Base-by-base conservation (phyloP, 2,113 vertebrate genomes). In the Genyomyrus donnyi region DNA sequence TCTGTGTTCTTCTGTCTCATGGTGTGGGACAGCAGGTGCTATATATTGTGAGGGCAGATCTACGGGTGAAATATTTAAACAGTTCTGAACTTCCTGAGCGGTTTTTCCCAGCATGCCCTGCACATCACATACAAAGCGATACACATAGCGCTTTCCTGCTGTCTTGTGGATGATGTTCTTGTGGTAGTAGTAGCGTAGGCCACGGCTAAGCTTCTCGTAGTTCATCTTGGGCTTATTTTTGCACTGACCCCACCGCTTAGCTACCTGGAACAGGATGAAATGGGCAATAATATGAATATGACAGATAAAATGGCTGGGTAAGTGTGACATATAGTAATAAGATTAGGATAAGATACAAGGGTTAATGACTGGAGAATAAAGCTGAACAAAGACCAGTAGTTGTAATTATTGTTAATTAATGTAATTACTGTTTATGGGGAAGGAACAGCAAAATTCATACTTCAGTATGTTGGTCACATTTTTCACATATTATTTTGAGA, bases 191-290 rank as follows among this genome's bases (percentile, higher is more conserved):
- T 97, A 97, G 13, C 97, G 95, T 85, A 97, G 92, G n/a, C 96
- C 97, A 0, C 96, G 96, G 91, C 96, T 97, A 92, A 97, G 87
- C 94, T 97, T 97, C 95, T 97, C 97, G 1, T 97, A 97, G 94
- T 97, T 97, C 97, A 97, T 97, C 92, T 96, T 96, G 1, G 97
- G 97, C 88, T 97, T 97, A 94, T 97, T 97, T 93, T 97, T 97
- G 87, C 97, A 96, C 91, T 96, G 96, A 45, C 97, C 97, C 97
- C 97, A 97, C 66, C 96, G 95, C 45, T 96, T 96, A 2, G 97
- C 96, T 89, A 97, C 96, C 96, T 97, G 92, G 0, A 24, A 19
- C 27, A 87, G 19, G 85, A 80, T 45, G 8, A 3, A 90, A 90
- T 48, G 31, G 21, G 8, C 27, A 39, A 53, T 8, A 5, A 1